Evolutionary conservation across 2,888 invertebrate genomes (phyloP).

Genomic region (Apotomis turbidana): DNA sequence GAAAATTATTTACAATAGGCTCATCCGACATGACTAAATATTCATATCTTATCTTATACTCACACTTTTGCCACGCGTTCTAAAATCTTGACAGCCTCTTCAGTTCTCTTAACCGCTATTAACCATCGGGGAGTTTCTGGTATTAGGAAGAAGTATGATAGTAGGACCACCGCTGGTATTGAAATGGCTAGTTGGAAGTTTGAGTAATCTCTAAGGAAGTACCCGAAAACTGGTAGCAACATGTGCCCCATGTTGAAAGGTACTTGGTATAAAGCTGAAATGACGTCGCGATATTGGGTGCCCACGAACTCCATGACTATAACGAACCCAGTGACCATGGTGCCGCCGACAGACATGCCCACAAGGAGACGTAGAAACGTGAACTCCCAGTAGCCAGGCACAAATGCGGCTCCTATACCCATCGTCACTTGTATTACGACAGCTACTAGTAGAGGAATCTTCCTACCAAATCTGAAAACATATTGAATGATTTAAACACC

Average conservation of each 20-base stretch:
- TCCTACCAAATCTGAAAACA: conserved; percentile 88
- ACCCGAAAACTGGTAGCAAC: conserved; percentile 85
- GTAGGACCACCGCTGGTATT: conserved; percentile 81
- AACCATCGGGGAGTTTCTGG: conserved; percentile 94
- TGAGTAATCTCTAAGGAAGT: conserved; percentile 86
- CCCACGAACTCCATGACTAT: conserved; percentile 88
- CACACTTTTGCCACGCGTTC: conserved; percentile 85
- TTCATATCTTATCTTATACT: conserved; percentile 50
- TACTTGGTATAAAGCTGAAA: conserved; percentile 86
- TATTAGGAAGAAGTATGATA: conserved; percentile 87
- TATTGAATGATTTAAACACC: neutral
- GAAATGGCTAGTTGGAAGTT: conserved; percentile 87
- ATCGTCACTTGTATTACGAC: conserved; percentile 88
- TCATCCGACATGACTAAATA: neutral
- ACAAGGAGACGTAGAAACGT: conserved; percentile 87
- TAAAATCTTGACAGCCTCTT: conserved; percentile 86
- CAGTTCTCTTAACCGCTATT: conserved; percentile 86
- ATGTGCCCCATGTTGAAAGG: conserved; percentile 89
- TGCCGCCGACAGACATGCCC: conserved; percentile 91
- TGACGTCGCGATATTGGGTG: conserved; percentile 78
- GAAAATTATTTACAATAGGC: too few relatives aligned
- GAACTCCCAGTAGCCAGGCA: conserved; percentile 85
- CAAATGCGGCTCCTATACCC: conserved; percentile 87
- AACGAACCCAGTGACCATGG: conserved; percentile 87
- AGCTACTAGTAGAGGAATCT: conserved; percentile 87